These are phyloP conservation scores for Hippocampus zosterae DNA, from an alignment of 2,113 vertebrate genomes.

Conservation along the genomic window DNA sequence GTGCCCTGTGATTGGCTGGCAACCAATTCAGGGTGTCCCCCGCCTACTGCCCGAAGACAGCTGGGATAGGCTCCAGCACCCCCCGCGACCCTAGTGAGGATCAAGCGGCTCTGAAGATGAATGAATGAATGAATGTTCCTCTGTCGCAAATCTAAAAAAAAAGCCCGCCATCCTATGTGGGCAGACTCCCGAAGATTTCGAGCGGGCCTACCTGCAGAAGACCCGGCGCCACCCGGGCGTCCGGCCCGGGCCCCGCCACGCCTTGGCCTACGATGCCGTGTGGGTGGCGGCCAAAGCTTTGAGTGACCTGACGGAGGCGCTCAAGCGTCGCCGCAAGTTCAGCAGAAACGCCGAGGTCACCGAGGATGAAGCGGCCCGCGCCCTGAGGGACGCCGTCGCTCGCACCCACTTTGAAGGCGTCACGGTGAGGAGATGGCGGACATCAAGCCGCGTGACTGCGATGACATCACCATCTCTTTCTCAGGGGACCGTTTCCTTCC, in stretches of 20 bases:
- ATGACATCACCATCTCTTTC: not conserved
- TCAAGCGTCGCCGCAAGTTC: slow-evolving; percentile 71
- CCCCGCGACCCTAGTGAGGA: too few relatives aligned
- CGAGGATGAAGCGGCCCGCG: slow-evolving; percentile 74
- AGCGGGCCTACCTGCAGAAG: slow-evolving; percentile 78
- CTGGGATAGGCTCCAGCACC: too few relatives aligned
- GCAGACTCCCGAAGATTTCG: slow-evolving; percentile 86
- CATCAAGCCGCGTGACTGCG: too few relatives aligned
- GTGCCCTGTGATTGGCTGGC: too few relatives aligned
- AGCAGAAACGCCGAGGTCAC: slow-evolving; percentile 77
- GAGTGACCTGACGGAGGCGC: slow-evolving; percentile 78
- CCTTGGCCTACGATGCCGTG: slow-evolving; percentile 89
- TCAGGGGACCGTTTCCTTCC: slow-evolving; percentile 57
- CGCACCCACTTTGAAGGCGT: slow-evolving; percentile 86
- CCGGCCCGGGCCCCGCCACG: slow-evolving; percentile 79
- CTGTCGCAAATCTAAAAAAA: too few relatives aligned
- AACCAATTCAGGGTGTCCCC: too few relatives aligned
- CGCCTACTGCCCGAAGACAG: too few relatives aligned
- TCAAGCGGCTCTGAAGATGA: too few relatives aligned
- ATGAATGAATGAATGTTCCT: too few relatives aligned
- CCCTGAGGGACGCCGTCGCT: slow-evolving; percentile 83
- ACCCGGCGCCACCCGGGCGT: slow-evolving; percentile 63
- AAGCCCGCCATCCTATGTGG: not conserved
- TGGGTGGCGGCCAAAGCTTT: slow-evolving; percentile 87
- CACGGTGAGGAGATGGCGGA: slow-evolving; percentile 77